These are phyloP conservation scores for Heteromormyrus szaboi DNA, from an alignment of 2,797 vertebrate species.

Conservation along the genomic window DNA sequence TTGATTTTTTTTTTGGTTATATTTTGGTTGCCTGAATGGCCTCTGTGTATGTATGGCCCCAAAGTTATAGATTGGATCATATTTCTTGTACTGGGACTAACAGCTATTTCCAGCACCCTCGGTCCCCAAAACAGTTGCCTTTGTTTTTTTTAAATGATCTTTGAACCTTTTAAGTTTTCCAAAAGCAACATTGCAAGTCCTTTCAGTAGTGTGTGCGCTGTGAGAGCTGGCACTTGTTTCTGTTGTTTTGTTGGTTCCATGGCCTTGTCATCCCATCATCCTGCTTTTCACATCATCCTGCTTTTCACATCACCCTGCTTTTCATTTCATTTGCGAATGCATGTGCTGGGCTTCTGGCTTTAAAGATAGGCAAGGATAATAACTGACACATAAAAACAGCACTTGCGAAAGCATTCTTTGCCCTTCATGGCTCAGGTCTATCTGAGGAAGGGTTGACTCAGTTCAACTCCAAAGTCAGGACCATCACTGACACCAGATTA, in stretches of 20 bases:
- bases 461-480: slow-evolving; percentile 33
- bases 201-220: not conserved
- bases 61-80: not conserved
- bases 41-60: not conserved
- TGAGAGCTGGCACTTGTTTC: not conserved
- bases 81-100: not conserved
- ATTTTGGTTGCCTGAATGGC: not conserved
- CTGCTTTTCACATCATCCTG: slow-evolving; percentile 3
- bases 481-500: slow-evolving; percentile 42
- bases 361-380: slow-evolving; percentile 36
- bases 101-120: not conserved
- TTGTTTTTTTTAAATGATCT: not conserved
- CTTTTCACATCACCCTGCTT: not conserved
- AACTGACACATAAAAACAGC: slow-evolving; percentile 28
- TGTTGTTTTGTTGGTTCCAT: not conserved
- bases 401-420: slow-evolving; percentile 17
- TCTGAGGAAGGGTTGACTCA: slow-evolving; percentile 35
- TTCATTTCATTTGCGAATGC: slow-evolving; percentile 17
- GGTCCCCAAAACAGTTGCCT: not conserved
- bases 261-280: slow-evolving; percentile 21
- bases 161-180: not conserved
- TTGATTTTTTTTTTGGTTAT: not conserved
- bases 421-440: slow-evolving; percentile 6
- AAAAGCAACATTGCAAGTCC: not conserved
- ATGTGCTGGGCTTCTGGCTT: slow-evolving; percentile 14